Conservation (phyloP, 1,140 invertebrate species). For the Littorina saxatilis region DNA sequence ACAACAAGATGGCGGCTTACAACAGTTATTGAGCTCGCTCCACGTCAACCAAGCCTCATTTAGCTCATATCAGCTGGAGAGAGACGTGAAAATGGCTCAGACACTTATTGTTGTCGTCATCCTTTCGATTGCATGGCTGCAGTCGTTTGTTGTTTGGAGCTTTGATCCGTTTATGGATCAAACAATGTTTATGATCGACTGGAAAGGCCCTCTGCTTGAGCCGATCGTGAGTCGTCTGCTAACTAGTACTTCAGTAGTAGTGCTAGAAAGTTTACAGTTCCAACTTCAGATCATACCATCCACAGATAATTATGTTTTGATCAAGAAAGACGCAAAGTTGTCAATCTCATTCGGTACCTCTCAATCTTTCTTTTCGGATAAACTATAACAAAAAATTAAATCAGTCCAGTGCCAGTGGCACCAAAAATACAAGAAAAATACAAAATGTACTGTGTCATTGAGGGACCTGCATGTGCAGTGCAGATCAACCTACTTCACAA, state of each 20-base stretch:
- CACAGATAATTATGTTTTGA: too few relatives aligned
- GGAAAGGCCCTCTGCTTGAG: constrained; percentile 54
- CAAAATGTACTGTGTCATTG: too few relatives aligned
- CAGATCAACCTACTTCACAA: too few relatives aligned
- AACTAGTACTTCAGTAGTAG: not conserved
- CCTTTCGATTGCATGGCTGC: not conserved
- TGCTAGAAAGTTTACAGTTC: too few relatives aligned
- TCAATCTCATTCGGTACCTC: too few relatives aligned
- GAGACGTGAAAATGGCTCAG: constrained; percentile 10
- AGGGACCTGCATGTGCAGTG: too few relatives aligned
- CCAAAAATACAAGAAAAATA: too few relatives aligned
- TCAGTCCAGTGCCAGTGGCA: too few relatives aligned
- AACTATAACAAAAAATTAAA: too few relatives aligned
- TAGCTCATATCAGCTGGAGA: not conserved
- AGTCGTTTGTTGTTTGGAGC: constrained; percentile 10
- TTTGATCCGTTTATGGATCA: constrained; percentile 70
- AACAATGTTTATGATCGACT: constrained; percentile 65
- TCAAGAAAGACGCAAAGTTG: too few relatives aligned
- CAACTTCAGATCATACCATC: too few relatives aligned
- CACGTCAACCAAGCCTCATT: constrained; percentile 19
- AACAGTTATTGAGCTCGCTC: not conserved
- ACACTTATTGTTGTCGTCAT: not conserved
- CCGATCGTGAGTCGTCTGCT: constrained; percentile 33
- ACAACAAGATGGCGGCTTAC: constrained; percentile 13
- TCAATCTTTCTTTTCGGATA: too few relatives aligned